phyloP scores from a whole-genome alignment of 2,797 vertebrate genomes.

The Odontamblyopus rebecca region DNA sequence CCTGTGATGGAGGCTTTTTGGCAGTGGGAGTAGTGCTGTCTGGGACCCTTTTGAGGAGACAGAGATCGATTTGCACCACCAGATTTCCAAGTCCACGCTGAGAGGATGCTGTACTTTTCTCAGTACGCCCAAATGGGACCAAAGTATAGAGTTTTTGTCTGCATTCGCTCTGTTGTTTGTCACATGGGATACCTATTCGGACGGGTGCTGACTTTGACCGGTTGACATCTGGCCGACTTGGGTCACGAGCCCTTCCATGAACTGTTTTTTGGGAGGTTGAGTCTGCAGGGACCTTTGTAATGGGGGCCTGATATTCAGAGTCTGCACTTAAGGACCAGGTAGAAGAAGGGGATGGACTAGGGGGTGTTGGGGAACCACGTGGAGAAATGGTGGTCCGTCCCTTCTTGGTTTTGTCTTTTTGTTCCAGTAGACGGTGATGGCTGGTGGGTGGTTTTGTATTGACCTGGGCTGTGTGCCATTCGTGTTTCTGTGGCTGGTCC shows the following conservation, averaged over 20 bases:
- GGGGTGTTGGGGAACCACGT: constrained; percentile 64
- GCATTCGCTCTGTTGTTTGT: constrained; percentile 78
- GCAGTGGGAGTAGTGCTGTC: constrained; percentile 57
- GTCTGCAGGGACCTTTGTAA: constrained; percentile 78
- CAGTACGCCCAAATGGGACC: constrained; percentile 92
- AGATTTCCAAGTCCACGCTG: constrained; percentile 88
- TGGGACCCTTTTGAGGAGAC: constrained; percentile 90
- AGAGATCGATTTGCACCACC: constrained; percentile 95
- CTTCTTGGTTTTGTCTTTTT: constrained; percentile 53
- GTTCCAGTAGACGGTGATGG: constrained; percentile 57
- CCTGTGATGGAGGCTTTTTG: constrained; percentile 52
- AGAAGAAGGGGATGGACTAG: constrained; percentile 48
- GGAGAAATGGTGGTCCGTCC: constrained; percentile 62
- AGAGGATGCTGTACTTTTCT: constrained; percentile 75
- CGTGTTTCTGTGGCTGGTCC: constrained; percentile 57
- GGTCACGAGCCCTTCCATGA: constrained; percentile 64
- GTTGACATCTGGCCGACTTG: constrained; percentile 54
- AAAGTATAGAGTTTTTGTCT: constrained; percentile 91
- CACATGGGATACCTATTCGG: constrained; percentile 70
- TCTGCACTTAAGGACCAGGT: constrained; percentile 62
- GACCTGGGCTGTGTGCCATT: constrained; percentile 64
- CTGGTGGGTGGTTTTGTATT: constrained; percentile 64
- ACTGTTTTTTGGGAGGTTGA: constrained; percentile 73
- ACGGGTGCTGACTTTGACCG: constrained; percentile 41
- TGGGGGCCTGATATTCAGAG: constrained; percentile 58